Evolutionary conservation across 2,113 vertebrate genomes (phyloP).

Genomic region (Solea senegalensis): DNA sequence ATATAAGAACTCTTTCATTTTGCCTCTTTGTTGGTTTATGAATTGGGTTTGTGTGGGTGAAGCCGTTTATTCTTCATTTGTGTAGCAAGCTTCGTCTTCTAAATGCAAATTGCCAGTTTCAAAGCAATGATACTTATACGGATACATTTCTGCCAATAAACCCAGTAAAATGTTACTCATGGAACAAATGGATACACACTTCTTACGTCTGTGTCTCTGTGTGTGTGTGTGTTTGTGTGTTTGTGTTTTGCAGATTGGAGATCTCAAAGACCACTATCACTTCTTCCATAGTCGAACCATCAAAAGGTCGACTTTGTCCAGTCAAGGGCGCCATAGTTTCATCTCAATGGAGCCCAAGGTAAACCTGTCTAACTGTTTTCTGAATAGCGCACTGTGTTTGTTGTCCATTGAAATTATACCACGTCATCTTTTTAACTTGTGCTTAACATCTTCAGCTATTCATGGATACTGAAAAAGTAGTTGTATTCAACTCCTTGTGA

Average conservation of each 20-base stretch:
- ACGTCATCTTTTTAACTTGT: not conserved
- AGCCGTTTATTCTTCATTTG: too few relatives aligned
- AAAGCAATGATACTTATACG: too few relatives aligned
- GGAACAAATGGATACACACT: not conserved
- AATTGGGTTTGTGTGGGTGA: too few relatives aligned
- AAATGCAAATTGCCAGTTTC: too few relatives aligned
- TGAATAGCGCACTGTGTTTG: not conserved
- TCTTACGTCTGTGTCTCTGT: constrained; percentile 29
- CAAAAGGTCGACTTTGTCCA: constrained; percentile 96
- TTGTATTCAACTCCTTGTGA: not conserved
- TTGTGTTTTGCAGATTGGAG: constrained; percentile 87
- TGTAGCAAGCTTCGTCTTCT: too few relatives aligned
- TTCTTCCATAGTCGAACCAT: constrained; percentile 98
- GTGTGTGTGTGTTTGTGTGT: constrained; percentile 32
- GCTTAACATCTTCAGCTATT: not conserved
- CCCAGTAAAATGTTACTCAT: too few relatives aligned
- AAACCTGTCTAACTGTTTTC: constrained; percentile 71
- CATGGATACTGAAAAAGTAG: not conserved
- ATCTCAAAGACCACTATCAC: constrained; percentile 97
- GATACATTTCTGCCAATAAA: too few relatives aligned
- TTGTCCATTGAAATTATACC: not conserved
- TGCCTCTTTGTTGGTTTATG: too few relatives aligned
- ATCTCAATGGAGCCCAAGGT: constrained; percentile 99
- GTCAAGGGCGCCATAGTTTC: constrained; percentile 95
- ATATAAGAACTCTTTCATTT: too few relatives aligned